Conservation (phyloP, 2,113 vertebrate genomes). For the Paramormyrops kingsleyae region DNA sequence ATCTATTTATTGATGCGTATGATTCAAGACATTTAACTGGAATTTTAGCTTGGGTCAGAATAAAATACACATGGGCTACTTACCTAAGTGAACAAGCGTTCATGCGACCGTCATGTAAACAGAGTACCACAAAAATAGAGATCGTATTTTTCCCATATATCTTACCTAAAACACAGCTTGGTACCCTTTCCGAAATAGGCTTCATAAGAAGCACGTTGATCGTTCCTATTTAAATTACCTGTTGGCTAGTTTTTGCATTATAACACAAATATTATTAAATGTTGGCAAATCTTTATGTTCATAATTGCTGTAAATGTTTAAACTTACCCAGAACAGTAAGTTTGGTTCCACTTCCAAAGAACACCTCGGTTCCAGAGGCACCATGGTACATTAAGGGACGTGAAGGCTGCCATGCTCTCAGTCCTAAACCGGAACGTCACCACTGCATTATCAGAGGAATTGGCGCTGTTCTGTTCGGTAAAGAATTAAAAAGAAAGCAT, state of each 20-base stretch:
- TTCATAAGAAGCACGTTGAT: conserved; percentile 5
- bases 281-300: background rate
- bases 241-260: background rate
- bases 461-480: background rate
- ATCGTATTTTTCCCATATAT: background rate
- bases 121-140: background rate
- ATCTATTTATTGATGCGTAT: background rate
- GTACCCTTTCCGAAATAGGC: conserved; percentile 9
- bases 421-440: background rate
- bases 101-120: background rate
- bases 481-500: background rate
- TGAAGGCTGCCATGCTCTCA: background rate
- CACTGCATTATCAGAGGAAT: background rate
- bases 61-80: background rate
- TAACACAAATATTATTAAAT: background rate
- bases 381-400: background rate
- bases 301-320: background rate
- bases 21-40: background rate
- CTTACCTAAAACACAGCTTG: conserved; percentile 19
- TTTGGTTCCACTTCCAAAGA: background rate
- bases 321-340: background rate
- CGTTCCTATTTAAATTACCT: background rate
- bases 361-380: background rate
- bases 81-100: background rate
- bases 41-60: background rate